phyloP scores from a whole-genome alignment of 2,113 vertebrate species.

The Heterotilapia buettikoferi region DNA sequence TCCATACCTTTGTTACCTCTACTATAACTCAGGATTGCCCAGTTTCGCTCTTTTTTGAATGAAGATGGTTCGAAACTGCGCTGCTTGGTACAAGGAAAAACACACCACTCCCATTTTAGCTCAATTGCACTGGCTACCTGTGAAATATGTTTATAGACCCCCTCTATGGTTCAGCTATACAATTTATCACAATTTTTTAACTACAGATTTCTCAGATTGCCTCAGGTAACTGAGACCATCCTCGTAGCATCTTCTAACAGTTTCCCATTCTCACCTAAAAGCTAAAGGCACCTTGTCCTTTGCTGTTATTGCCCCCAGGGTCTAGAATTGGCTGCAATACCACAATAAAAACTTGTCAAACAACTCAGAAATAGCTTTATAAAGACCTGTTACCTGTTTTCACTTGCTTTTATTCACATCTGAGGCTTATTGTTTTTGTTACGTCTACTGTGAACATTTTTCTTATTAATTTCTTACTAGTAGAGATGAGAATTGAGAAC shows the following conservation, averaged over 20 bases:
- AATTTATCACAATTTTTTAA: neutral
- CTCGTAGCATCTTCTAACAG: neutral
- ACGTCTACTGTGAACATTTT: neutral
- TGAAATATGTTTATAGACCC: neutral
- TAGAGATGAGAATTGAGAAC: neutral
- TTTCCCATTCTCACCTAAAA: neutral
- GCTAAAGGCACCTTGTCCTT: neutral
- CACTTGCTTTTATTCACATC: neutral
- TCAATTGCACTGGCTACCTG: neutral
- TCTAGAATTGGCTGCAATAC: neutral
- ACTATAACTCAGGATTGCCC: neutral
- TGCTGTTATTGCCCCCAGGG: neutral
- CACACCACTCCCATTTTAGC: neutral
- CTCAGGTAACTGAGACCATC: neutral
- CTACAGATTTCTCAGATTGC: neutral
- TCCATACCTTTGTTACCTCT: neutral
- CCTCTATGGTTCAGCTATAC: neutral
- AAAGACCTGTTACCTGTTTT: neutral
- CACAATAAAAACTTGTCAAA: neutral
- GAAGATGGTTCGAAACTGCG: neutral
- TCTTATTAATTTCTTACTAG: neutral
- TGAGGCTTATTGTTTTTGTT: neutral
- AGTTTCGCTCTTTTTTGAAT: neutral
- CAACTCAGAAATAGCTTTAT: neutral
- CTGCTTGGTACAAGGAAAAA: neutral